A percentile compares a stretch with the other conserved stretches of the same genome.
phyloP scores from a whole-genome alignment of 2,113 vertebrate species.

The Bubo blakistoni region DNA sequence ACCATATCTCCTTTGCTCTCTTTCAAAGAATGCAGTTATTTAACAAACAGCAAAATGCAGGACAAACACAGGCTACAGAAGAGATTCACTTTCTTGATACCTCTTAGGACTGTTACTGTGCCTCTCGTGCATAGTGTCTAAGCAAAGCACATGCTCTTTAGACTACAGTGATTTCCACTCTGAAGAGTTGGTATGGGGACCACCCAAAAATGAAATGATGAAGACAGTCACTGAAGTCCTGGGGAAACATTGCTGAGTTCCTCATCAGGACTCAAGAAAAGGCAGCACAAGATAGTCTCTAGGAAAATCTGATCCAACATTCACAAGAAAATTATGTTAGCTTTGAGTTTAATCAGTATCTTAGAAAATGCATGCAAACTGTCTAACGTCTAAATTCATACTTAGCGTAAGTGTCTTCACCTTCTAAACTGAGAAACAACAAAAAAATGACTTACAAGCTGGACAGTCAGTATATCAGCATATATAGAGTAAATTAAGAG shows the following conservation, averaged over 20 bases:
- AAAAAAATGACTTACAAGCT: background rate
- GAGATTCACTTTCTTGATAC: background rate
- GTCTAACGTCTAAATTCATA: background rate
- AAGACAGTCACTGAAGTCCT: background rate
- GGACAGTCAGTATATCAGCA: background rate
- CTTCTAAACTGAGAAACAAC: background rate
- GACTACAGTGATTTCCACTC: background rate
- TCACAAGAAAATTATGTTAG: background rate
- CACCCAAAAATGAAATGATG: background rate
- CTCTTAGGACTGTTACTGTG: background rate
- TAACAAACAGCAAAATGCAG: background rate
- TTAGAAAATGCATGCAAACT: background rate
- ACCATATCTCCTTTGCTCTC: background rate
- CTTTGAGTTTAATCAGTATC: background rate
- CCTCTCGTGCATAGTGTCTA: accelerated
- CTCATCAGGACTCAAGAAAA: background rate
- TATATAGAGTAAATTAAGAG: background rate
- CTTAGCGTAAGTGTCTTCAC: background rate
- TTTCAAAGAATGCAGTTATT: background rate
- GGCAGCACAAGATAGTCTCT: background rate
- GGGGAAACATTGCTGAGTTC: background rate
- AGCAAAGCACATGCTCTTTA: background rate
- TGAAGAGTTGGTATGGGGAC: background rate
- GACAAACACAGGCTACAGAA: background rate
- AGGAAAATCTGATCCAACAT: background rate